Evolutionary conservation across 2,797 vertebrate species (phyloP).

Genomic region (Onychomys leucogaster): DNA sequence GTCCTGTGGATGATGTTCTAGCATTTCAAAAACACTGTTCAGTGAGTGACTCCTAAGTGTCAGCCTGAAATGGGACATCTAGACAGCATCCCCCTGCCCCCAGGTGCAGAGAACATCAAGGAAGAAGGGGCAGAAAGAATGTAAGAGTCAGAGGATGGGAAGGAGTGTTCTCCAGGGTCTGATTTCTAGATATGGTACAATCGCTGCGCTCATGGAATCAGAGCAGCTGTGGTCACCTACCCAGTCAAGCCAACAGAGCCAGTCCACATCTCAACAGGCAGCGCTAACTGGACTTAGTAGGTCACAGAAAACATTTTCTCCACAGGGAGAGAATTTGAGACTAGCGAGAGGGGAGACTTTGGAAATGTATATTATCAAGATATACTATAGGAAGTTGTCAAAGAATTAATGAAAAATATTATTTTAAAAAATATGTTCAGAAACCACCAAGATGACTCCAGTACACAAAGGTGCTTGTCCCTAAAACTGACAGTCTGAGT

Average conservation of each 20-base stretch:
- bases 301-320: neutral
- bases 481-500: neutral
- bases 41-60: neutral
- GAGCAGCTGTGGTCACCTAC: neutral
- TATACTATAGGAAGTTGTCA: neutral
- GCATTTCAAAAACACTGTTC: neutral
- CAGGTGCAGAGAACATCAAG: neutral
- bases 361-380: neutral
- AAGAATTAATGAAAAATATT: neutral
- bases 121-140: neutral
- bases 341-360: neutral
- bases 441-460: neutral
- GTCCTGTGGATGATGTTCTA: neutral
- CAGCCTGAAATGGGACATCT: no score
- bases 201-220: neutral
- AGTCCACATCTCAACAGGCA: neutral
- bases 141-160: neutral
- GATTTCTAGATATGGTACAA: neutral
- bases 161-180: no score
- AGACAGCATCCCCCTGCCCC: no score
- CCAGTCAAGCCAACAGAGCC: neutral
- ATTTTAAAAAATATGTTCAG: neutral
- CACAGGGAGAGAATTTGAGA: neutral
- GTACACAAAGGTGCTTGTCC: neutral
- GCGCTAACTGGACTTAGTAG: neutral